Conservation (phyloP, 2,113 vertebrate species). For the human (Homo sapiens) region GRCh38 chr2:145597001-145597500, state of each 20-base stretch:
- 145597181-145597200: neutral
- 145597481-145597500: neutral
- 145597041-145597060: neutral
- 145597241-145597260: neutral
- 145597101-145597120: neutral
- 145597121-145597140: neutral
- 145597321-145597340: constrained; percentile 57
- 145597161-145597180: neutral
- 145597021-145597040: neutral
- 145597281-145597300: neutral
- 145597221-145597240: neutral
- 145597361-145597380: neutral
- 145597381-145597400: constrained; percentile 59
- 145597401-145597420: constrained; percentile 28
- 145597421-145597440: neutral
- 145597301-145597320: constrained; percentile 33
- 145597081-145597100: neutral
- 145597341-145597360: neutral
- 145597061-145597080: neutral
- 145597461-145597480: neutral
- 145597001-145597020: neutral
- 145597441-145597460: neutral
- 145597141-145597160: neutral
- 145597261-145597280: neutral
- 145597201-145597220: neutral